phyloP scores from a whole-genome alignment of 1,140 invertebrate species.

The Tigriopus japonicus region DNA sequence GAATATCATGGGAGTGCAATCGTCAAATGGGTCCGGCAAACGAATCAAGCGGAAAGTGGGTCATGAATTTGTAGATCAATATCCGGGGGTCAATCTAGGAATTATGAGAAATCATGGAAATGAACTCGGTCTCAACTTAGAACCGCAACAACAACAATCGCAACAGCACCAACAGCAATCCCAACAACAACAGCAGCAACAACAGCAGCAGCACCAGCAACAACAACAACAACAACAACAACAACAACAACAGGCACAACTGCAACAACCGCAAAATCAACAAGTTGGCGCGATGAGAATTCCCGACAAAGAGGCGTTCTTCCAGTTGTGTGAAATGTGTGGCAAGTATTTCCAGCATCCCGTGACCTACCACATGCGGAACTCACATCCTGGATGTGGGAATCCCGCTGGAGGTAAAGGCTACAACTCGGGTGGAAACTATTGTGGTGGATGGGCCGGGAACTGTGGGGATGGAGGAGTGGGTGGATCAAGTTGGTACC shows the following conservation, averaged over 20 bases:
- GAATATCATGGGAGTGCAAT: too few relatives aligned
- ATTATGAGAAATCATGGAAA: too few relatives aligned
- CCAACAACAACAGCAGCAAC: too few relatives aligned
- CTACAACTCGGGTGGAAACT: slow-evolving; percentile 64
- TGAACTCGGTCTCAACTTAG: too few relatives aligned
- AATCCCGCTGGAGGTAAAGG: slow-evolving; percentile 64
- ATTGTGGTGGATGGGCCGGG: slow-evolving; percentile 65
- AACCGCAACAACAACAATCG: too few relatives aligned
- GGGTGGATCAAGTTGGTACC: slow-evolving; percentile 68
- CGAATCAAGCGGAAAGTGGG: slow-evolving; percentile 22
- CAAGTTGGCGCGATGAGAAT: slow-evolving; percentile 6
- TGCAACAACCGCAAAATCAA: neutral
- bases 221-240: neutral
- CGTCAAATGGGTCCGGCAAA: slow-evolving; percentile 18
- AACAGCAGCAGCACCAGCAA: neutral
- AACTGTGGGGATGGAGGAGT: slow-evolving; percentile 70
- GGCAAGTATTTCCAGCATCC: slow-evolving; percentile 52
- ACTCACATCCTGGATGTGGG: slow-evolving; percentile 71
- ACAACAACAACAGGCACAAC: neutral
- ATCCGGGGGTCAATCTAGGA: too few relatives aligned
- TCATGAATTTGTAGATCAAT: neutral
- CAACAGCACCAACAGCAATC: too few relatives aligned
- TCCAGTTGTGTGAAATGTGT: slow-evolving; percentile 59
- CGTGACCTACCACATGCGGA: slow-evolving; percentile 76
- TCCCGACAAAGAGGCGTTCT: slow-evolving; percentile 3